Conservation (phyloP, 2,113 vertebrate genomes). For the Petrocephalus microphthalmus region DNA sequence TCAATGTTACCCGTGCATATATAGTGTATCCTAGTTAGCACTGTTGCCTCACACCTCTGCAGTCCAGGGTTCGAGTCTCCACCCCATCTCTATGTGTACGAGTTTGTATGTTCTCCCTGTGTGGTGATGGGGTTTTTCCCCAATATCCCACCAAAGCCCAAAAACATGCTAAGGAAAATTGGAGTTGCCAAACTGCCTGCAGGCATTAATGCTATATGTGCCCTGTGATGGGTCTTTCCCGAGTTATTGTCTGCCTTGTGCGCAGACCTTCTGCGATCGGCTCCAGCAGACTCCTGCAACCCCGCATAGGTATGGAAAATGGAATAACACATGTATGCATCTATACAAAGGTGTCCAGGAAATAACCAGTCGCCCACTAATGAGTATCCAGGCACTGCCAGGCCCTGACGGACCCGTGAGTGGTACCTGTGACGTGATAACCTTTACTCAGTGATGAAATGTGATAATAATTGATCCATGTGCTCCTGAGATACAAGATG, state of each 20-base stretch:
- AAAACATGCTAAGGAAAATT: no score
- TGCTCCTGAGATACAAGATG: not conserved
- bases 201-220: not conserved
- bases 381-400: not conserved
- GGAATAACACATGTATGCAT: not conserved
- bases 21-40: not conserved
- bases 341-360: not conserved
- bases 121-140: no score
- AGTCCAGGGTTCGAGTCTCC: not conserved
- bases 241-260: not conserved
- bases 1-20: not conserved
- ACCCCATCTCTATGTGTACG: not conserved
- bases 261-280: not conserved
- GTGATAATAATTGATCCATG: not conserved
- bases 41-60: not conserved
- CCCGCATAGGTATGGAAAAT: not conserved
- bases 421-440: not conserved
- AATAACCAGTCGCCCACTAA: not conserved
- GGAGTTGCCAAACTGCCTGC: not conserved
- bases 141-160: no score
- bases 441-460: not conserved
- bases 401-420: not conserved
- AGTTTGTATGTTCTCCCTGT: not conserved
- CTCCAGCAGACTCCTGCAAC: not conserved
- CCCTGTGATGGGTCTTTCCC: not conserved